Evolutionary conservation across 2,888 invertebrate species (phyloP).

Genomic region (Phaonia tiefii): DNA sequence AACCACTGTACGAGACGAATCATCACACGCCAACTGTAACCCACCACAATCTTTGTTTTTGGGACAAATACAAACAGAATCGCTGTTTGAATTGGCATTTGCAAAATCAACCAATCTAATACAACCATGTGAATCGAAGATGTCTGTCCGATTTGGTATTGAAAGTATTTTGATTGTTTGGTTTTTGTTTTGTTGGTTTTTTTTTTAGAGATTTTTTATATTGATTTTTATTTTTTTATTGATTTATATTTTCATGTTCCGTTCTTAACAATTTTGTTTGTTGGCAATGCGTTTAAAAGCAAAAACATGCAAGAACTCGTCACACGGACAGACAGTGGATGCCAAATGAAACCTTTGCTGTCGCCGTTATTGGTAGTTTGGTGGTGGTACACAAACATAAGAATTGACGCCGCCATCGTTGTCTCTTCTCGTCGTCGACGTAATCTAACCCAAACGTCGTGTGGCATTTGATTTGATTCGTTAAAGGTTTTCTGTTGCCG

Average conservation of each 20-base stretch:
- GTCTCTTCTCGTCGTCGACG: not conserved
- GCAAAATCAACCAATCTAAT: not conserved
- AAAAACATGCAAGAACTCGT: too few species aligned
- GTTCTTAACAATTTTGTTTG: slow-evolving; percentile 39
- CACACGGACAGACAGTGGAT: not conserved
- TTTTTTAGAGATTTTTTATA: slow-evolving; percentile 46
- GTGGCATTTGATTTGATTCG: slow-evolving; percentile 37
- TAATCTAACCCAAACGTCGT: slow-evolving; percentile 23
- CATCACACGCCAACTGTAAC: too few species aligned
- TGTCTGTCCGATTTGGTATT: not conserved
- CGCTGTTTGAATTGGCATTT: not conserved
- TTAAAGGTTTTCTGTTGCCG: slow-evolving; percentile 14
- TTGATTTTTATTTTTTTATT: slow-evolving; percentile 36
- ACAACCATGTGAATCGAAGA: too few species aligned
- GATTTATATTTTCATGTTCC: slow-evolving; percentile 43
- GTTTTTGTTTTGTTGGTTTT: too few species aligned
- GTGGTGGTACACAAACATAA: too few species aligned
- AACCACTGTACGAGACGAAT: too few species aligned
- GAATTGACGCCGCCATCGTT: too few species aligned
- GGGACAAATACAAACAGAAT: not conserved
- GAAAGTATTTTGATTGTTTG: too few species aligned
- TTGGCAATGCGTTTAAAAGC: slow-evolving; percentile 12
- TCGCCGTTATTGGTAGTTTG: too few species aligned
- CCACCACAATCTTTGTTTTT: too few species aligned
- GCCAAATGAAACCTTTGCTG: not conserved